A percentile compares a stretch with the other conserved stretches of the same genome.
These are phyloP conservation scores for Peromyscus attwateri DNA, from an alignment of 2,797 vertebrate species.

Conservation along the genomic window DNA sequence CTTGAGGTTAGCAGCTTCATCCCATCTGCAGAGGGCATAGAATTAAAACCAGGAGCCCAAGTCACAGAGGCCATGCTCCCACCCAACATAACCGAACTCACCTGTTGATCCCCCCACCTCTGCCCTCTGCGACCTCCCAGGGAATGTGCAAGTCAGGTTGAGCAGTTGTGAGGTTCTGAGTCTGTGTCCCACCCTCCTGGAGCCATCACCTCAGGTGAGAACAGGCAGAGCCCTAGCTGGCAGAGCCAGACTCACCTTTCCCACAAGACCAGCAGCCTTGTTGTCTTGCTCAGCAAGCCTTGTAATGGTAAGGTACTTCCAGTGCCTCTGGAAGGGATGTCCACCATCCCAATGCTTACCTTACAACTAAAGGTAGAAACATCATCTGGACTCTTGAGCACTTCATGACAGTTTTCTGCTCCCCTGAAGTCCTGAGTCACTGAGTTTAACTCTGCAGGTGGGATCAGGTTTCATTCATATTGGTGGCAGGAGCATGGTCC, in stretches of 20 bases:
- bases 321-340: background rate
- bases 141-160: too few relatives aligned
- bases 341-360: background rate
- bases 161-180: background rate
- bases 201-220: background rate
- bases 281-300: background rate
- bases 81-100: background rate
- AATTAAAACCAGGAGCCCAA: background rate
- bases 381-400: background rate
- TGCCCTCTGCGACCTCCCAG: background rate
- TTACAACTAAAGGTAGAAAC: background rate
- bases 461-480: background rate
- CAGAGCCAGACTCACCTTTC: background rate
- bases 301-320: fast-evolving
- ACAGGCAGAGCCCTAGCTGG: too few relatives aligned
- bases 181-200: background rate
- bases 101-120: fast-evolving
- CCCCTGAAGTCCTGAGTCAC: background rate
- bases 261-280: background rate
- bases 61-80: too few relatives aligned
- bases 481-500: background rate
- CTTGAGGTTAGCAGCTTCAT: background rate
- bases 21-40: background rate
- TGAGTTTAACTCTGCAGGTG: background rate
- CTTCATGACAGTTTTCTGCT: background rate